Conservation (phyloP, 2,888 invertebrate species). For the Chesias legatella region DNA sequence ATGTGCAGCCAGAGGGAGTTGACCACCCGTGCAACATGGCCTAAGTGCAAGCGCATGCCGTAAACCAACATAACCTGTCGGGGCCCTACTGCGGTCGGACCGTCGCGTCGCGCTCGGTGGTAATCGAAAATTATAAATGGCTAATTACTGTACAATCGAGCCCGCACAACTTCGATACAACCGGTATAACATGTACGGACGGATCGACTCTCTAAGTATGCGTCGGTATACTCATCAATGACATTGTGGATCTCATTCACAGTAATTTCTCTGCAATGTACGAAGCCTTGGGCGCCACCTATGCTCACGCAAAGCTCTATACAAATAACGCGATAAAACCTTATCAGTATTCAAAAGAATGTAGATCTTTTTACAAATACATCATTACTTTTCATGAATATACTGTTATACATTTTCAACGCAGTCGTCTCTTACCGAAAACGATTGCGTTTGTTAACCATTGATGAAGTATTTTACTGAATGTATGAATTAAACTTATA, state of each 20-base stretch:
- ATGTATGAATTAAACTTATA: no score
- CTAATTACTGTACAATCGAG: conserved; percentile 52
- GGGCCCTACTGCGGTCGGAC: conserved; percentile 37
- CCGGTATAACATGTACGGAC: conserved; percentile 31
- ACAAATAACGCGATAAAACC: conserved; percentile 39
- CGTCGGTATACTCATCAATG: conserved; percentile 5
- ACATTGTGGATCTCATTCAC: conserved; percentile 8
- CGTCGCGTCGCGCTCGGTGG: conserved; percentile 48
- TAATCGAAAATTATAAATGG: conserved; percentile 69
- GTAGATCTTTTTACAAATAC: conserved; percentile 33
- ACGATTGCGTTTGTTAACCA: no score
- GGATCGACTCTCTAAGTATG: conserved; percentile 24
- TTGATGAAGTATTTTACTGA: no score
- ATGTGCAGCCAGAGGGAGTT: conserved; percentile 46
- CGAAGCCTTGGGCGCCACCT: conserved; percentile 32
- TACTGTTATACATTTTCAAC: no score
- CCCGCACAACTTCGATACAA: conserved; percentile 30
- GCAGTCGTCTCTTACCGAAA: no score
- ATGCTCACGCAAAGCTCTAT: conserved; percentile 36
- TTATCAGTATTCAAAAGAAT: conserved; percentile 46
- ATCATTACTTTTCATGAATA: no score
- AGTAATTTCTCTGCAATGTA: conserved; percentile 4
- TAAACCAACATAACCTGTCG: conserved; percentile 64
- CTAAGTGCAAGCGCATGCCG: conserved; percentile 35
- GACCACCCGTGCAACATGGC: conserved; percentile 52